A percentile compares a stretch with the other conserved stretches of the same genome.
phyloP scores from a whole-genome alignment of 2,888 invertebrate species.

The Agapostemon virescens region DNA sequence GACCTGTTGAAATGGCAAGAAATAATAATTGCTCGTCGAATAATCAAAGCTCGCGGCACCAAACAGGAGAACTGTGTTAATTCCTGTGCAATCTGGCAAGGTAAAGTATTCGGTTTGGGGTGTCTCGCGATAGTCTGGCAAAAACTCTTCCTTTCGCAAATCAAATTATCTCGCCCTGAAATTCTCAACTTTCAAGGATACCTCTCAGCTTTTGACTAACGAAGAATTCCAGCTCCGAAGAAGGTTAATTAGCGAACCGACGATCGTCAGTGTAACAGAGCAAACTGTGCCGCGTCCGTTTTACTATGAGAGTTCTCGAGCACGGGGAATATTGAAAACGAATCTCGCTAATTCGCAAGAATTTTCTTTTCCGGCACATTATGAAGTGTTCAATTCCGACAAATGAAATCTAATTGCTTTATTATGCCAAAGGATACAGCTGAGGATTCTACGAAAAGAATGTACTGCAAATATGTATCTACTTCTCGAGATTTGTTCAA shows the following conservation, averaged over 20 bases:
- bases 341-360: constrained; percentile 5
- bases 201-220: constrained; percentile 19
- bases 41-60: background rate
- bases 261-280: constrained; percentile 53
- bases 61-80: background rate
- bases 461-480: background rate
- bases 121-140: background rate
- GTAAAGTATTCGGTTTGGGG: constrained; percentile 5
- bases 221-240: constrained; percentile 23
- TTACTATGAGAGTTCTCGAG: constrained; percentile 16
- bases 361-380: background rate
- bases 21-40: background rate
- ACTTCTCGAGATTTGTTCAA: background rate
- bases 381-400: background rate
- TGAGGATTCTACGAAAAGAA: background rate
- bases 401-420: background rate
- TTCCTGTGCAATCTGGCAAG: background rate
- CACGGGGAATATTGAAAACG: constrained; percentile 24
- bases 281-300: constrained; percentile 45
- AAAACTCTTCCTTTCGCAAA: constrained; percentile 31
- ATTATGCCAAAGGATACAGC: background rate
- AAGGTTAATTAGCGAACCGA: constrained; percentile 46
- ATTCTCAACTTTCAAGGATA: constrained; percentile 42
- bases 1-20: no score
- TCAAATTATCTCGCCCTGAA: constrained; percentile 44